These are phyloP conservation scores for Ivindomyrus marchei DNA, from an alignment of 2,113 vertebrate genomes.

Conservation along the genomic window DNA sequence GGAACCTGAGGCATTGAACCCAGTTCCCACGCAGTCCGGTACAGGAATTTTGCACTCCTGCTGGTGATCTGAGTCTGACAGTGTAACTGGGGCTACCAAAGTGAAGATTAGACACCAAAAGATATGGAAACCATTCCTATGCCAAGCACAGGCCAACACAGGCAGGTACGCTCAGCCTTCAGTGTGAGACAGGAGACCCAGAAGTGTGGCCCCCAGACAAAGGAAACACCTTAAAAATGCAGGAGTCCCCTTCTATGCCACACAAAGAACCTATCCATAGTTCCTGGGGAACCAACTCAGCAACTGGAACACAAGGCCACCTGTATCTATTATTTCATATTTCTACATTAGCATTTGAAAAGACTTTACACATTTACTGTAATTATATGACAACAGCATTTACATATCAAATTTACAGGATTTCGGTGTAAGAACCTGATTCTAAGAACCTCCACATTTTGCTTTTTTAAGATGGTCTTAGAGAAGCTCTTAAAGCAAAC, in stretches of 20 bases:
- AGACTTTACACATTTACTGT: neutral
- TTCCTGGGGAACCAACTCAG: neutral
- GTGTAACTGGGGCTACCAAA: neutral
- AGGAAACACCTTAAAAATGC: neutral
- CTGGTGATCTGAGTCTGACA: neutral
- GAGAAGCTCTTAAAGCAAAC: slow-evolving; percentile 30
- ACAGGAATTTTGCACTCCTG: neutral
- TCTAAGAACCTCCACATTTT: neutral
- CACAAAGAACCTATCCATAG: neutral
- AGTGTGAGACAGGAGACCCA: neutral
- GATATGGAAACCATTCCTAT: neutral
- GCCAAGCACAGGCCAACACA: neutral
- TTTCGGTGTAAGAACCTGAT: neutral
- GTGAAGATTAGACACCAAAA: neutral
- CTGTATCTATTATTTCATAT: neutral
- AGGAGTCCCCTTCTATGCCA: neutral
- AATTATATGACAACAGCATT: neutral
- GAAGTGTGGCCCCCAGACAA: neutral
- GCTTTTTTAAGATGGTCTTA: slow-evolving; percentile 24
- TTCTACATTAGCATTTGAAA: neutral
- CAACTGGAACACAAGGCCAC: neutral
- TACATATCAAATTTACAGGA: neutral
- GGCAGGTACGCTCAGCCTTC: neutral
- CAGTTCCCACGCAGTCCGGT: neutral
- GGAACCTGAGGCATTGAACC: neutral